These are phyloP conservation scores for Sitophilus oryzae DNA, from an alignment of 1,140 invertebrate genomes.

Conservation along the genomic window DNA sequence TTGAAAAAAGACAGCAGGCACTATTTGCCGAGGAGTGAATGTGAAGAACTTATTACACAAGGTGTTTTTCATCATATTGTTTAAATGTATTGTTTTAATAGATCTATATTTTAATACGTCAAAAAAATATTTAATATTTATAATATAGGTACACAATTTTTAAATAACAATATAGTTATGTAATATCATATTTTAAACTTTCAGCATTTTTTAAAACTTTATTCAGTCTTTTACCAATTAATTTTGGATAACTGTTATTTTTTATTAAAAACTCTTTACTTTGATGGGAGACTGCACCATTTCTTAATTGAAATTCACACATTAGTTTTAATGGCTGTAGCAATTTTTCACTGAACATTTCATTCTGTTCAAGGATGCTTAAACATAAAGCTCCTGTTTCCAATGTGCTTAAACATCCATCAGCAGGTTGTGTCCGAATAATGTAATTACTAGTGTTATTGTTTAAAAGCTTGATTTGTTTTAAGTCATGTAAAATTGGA, in stretches of 20 bases:
- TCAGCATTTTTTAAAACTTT: slow-evolving; percentile 44
- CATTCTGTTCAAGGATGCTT: slow-evolving; percentile 66
- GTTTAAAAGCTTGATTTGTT: slow-evolving; percentile 70
- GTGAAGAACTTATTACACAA: slow-evolving; percentile 87
- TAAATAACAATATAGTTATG: not conserved
- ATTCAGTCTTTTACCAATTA: slow-evolving; percentile 71
- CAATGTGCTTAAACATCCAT: slow-evolving; percentile 84
- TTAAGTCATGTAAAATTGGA: slow-evolving; percentile 57
- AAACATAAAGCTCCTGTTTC: slow-evolving; percentile 83
- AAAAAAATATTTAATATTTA: not conserved
- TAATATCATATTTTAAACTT: not conserved
- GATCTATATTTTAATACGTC: too few relatives aligned
- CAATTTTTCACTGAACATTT: slow-evolving; percentile 60
- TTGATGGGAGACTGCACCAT: slow-evolving; percentile 88
- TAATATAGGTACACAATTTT: not conserved
- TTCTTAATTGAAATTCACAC: slow-evolving; percentile 79
- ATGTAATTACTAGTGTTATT: slow-evolving; percentile 76
- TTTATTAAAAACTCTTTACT: slow-evolving; percentile 86
- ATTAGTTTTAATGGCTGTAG: slow-evolving; percentile 73
- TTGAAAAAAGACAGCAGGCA: slow-evolving; percentile 91
- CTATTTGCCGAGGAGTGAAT: slow-evolving; percentile 79
- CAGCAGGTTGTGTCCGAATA: slow-evolving; percentile 87
- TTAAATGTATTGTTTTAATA: too few relatives aligned
- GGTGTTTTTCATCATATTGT: slow-evolving; percentile 80
- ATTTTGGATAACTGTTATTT: slow-evolving; percentile 77